phyloP scores from a whole-genome alignment of 2,888 invertebrate species.

The Chrysolina americana region DNA sequence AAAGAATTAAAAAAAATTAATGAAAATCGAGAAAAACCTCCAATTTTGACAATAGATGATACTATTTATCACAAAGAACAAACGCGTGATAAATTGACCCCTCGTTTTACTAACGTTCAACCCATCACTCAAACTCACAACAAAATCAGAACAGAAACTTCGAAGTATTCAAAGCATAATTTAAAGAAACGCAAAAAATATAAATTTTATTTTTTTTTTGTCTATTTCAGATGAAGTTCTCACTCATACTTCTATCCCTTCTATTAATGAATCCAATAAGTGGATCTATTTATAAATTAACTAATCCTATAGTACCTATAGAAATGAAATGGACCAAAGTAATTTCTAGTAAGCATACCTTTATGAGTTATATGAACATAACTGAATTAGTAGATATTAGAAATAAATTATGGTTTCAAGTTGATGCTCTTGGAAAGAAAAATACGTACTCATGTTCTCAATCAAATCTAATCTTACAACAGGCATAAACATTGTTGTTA shows the following conservation, averaged over 20 bases:
- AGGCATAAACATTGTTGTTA: slow-evolving; percentile 20
- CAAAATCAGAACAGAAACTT: slow-evolving; percentile 25
- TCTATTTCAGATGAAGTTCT: slow-evolving; percentile 6
- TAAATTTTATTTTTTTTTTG: not conserved
- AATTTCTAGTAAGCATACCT: slow-evolving; percentile 13
- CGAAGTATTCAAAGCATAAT: slow-evolving; percentile 24
- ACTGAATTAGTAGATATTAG: slow-evolving; percentile 21
- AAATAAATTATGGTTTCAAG: slow-evolving; percentile 4
- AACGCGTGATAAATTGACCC: slow-evolving; percentile 20
- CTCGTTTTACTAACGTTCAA: slow-evolving; percentile 8
- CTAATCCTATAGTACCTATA: slow-evolving; percentile 20
- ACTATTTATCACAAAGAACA: slow-evolving; percentile 20
- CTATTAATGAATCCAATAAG: slow-evolving; percentile 10
- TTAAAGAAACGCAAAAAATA: slow-evolving; percentile 28
- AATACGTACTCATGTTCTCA: not conserved
- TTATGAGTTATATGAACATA: slow-evolving; percentile 21
- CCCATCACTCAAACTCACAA: slow-evolving; percentile 28
- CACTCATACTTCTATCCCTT: not conserved
- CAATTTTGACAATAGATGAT: too few species aligned
- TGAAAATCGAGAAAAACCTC: slow-evolving; percentile 7
- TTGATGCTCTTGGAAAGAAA: not conserved
- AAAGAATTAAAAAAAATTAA: slow-evolving; percentile 7
- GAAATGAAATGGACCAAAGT: slow-evolving; percentile 16
- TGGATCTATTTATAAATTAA: slow-evolving; percentile 3
- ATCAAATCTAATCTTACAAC: slow-evolving; percentile 15